Conservation (phyloP, 1,140 invertebrate species). For the Druon quercuslanigerum region DNA sequence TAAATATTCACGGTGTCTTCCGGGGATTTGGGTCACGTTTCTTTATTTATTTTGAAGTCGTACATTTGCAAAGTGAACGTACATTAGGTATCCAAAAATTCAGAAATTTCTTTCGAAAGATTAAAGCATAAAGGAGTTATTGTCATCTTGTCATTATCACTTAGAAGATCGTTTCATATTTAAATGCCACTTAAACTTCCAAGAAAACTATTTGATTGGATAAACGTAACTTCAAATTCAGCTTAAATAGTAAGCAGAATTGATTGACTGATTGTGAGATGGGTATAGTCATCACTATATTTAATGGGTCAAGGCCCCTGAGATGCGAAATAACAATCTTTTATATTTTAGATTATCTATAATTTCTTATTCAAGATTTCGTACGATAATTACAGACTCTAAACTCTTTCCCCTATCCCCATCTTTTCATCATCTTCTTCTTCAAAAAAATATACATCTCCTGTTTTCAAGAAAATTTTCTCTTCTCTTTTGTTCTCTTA, state of each 20-base stretch:
- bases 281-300: not conserved
- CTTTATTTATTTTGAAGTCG: not conserved
- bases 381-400: too few relatives aligned
- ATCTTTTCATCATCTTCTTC: too few relatives aligned
- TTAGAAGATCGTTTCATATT: not conserved
- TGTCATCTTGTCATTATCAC: not conserved
- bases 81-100: not conserved
- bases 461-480: too few relatives aligned
- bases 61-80: slow-evolving; percentile 11
- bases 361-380: too few relatives aligned
- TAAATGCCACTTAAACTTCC: slow-evolving; percentile 4
- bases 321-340: too few relatives aligned
- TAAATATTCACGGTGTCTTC: slow-evolving; percentile 11
- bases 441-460: too few relatives aligned
- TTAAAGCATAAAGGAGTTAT: too few relatives aligned
- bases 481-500: too few relatives aligned
- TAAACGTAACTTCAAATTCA: not conserved
- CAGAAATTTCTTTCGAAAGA: too few relatives aligned
- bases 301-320: not conserved
- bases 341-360: too few relatives aligned
- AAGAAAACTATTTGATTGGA: not conserved
- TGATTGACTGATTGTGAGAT: not conserved
- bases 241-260: slow-evolving; percentile 4
- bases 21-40: slow-evolving; percentile 16
- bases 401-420: too few relatives aligned